phyloP scores from a whole-genome alignment of 2,113 vertebrate genomes.

The Phalacrocorax brasilianus region DNA sequence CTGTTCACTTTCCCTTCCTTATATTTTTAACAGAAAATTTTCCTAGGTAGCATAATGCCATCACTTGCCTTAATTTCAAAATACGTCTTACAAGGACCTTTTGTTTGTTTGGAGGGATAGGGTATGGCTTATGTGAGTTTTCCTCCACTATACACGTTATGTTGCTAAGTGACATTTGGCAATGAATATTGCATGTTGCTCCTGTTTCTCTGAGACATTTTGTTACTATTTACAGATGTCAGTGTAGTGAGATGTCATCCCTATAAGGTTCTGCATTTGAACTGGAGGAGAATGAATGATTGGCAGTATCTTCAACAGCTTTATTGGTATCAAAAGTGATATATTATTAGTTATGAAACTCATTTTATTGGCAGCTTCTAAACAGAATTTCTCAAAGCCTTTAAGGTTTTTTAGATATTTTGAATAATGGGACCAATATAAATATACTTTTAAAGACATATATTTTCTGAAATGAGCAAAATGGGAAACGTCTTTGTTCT shows the following conservation, averaged over 20 bases:
- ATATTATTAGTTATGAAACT: constrained; percentile 6
- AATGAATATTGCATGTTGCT: constrained; percentile 40
- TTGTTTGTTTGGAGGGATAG: constrained; percentile 4
- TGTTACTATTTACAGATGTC: constrained; percentile 64
- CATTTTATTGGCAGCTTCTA: background rate
- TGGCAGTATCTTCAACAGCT: constrained; percentile 9
- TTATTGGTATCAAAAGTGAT: constrained; percentile 22
- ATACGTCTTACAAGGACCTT: background rate
- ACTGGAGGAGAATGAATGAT: constrained; percentile 18
- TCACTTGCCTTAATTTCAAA: background rate
- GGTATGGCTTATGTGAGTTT: constrained; percentile 15
- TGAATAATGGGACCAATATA: background rate
- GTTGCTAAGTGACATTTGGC: constrained; percentile 66
- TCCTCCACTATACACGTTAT: background rate
- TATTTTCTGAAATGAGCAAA: background rate
- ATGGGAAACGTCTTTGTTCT: background rate
- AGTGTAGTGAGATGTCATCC: constrained; percentile 47
- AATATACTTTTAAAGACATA: background rate
- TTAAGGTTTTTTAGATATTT: background rate
- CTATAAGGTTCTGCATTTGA: constrained; percentile 28
- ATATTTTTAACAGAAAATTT: background rate
- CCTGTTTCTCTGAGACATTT: constrained; percentile 44
- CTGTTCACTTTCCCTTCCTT: background rate
- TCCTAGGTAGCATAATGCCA: background rate
- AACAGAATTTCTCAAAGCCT: background rate